phyloP scores from a whole-genome alignment of 1,140 invertebrate genomes.

The Drosophila asahinai region DNA sequence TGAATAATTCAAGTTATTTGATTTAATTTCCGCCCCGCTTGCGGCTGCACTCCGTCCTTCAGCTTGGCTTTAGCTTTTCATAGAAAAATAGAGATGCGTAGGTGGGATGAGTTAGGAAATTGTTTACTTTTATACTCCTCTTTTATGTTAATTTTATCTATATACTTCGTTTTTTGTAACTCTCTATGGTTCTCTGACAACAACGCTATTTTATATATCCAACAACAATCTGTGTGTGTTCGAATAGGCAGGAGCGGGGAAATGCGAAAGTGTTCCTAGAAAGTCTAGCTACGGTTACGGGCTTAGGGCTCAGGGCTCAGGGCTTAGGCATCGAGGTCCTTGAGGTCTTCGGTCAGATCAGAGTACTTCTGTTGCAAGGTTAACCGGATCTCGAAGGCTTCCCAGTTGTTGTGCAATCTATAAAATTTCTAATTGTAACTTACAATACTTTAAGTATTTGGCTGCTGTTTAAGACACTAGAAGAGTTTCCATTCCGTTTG shows the following conservation, averaged over 20 bases:
- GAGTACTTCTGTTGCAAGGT: conserved; percentile 65
- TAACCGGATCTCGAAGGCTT: conserved; percentile 31
- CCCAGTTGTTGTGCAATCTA: conserved; percentile 67
- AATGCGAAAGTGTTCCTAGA: conserved; percentile 32
- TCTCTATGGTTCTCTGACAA: conserved; percentile 43
- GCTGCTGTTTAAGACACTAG: conserved; percentile 80
- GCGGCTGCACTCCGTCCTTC: conserved; percentile 25
- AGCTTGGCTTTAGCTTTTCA: conserved; percentile 69
- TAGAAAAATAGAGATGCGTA: conserved; percentile 84
- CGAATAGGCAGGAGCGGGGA: conserved; percentile 42
- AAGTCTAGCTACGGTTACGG: conserved; percentile 29
- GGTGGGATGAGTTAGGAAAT: conserved; percentile 83
- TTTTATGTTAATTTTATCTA: conserved; percentile 12
- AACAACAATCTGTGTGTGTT: conserved; percentile 50
- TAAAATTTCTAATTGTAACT: conserved; percentile 70
- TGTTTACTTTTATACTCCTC: conserved; percentile 62
- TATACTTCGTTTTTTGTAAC: conserved; percentile 58
- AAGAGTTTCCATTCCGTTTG: conserved; percentile 51
- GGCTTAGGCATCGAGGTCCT: conserved; percentile 46
- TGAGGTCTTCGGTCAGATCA: conserved; percentile 63
- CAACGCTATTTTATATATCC: conserved; percentile 50
- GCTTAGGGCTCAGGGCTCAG: not conserved
- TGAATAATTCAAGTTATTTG: conserved; percentile 61
- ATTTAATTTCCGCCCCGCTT: conserved; percentile 32
- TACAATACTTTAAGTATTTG: conserved; percentile 76